These are phyloP conservation scores for Cichlasoma orientale DNA, from an alignment of 2,797 vertebrate genomes.

Conservation along the genomic window DNA sequence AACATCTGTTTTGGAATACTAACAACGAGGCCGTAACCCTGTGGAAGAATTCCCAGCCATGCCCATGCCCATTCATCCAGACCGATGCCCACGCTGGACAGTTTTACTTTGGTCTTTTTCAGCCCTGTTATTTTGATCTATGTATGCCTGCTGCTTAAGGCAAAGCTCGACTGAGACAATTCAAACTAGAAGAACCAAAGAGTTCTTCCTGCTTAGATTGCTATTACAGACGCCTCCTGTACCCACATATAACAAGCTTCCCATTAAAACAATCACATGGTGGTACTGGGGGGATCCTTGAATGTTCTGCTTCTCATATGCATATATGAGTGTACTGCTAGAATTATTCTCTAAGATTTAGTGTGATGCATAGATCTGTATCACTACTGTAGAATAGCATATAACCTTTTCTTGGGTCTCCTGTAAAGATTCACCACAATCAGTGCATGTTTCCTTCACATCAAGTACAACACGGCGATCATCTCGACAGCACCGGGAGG, in stretches of 20 bases:
- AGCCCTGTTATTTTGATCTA: conserved; percentile 66
- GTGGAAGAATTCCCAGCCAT: conserved; percentile 53
- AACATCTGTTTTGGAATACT: conserved; percentile 52
- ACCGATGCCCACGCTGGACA: conserved; percentile 59
- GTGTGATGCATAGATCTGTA: neutral
- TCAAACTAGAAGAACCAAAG: conserved; percentile 28
- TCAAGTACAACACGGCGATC: neutral
- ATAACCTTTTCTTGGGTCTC: neutral
- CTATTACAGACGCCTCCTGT: conserved; percentile 31
- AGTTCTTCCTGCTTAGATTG: conserved; percentile 30
- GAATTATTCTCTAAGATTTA: neutral
- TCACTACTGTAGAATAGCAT: neutral
- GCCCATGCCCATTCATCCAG: conserved; percentile 60
- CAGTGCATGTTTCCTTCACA: neutral
- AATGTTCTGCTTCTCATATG: neutral
- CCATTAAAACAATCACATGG: conserved; percentile 27
- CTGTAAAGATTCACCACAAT: neutral
- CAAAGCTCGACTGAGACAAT: conserved; percentile 30
- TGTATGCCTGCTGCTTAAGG: conserved; percentile 29
- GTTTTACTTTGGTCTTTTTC: conserved; percentile 69
- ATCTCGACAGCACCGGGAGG: neutral
- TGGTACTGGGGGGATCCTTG: conserved; percentile 10
- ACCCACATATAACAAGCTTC: conserved; percentile 47
- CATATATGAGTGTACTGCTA: neutral
- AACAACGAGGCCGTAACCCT: conserved; percentile 38